A percentile compares a stretch with the other conserved stretches of the same genome.
phyloP scores from a whole-genome alignment of 2,888 invertebrate genomes.

The Sphecodes monilicornis region DNA sequence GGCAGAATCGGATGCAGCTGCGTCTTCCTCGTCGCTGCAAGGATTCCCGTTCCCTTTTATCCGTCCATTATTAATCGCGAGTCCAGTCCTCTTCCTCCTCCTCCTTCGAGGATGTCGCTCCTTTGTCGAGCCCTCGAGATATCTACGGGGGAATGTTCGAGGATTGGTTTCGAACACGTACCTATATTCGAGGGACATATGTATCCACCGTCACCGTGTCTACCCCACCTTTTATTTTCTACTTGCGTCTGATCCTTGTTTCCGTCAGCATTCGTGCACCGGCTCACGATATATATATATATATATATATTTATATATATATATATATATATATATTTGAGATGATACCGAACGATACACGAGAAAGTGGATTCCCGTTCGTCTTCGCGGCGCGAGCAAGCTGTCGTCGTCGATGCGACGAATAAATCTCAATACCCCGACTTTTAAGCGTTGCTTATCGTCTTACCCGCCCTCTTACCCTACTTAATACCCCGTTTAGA shows the following conservation, averaged over 20 bases:
- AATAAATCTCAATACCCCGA: constrained; percentile 44
- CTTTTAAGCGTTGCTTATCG: constrained; percentile 55
- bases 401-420: constrained; percentile 36
- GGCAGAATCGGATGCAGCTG: constrained; percentile 2
- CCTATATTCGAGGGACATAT: constrained; percentile 28
- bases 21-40: constrained; percentile 17
- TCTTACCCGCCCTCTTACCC: constrained; percentile 28
- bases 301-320: too few species aligned
- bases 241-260: constrained; percentile 66
- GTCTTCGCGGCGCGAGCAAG: not conserved
- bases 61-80: constrained; percentile 48
- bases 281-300: constrained; percentile 21
- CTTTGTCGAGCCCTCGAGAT: constrained; percentile 53
- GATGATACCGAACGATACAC: constrained; percentile 23
- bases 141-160: constrained; percentile 41
- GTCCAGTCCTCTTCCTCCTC: constrained; percentile 38
- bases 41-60: constrained; percentile 29
- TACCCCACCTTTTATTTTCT: constrained; percentile 49
- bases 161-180: constrained; percentile 49
- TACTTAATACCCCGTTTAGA: constrained; percentile 2
- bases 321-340: too few species aligned
- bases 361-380: constrained; percentile 46
- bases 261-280: constrained; percentile 56
- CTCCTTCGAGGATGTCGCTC: constrained; percentile 35
- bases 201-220: constrained; percentile 18